Evolutionary conservation across 2,888 invertebrate genomes (phyloP).

Genomic region (Aspidiotus rigidus): DNA sequence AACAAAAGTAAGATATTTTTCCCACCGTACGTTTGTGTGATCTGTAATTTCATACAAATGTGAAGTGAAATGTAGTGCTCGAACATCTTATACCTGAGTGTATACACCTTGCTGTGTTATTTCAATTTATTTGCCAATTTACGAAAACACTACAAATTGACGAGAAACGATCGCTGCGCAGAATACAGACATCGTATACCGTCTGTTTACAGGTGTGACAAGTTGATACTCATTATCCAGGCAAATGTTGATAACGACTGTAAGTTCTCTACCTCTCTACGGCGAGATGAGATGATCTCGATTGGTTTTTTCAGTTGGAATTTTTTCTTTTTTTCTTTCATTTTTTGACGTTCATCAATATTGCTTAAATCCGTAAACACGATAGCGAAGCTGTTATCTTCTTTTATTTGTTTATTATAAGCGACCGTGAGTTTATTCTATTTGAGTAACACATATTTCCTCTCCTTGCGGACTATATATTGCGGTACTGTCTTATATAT

Average conservation of each 20-base stretch:
- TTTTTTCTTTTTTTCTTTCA: neutral
- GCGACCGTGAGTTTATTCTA: slow-evolving; percentile 22
- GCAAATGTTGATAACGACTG: slow-evolving; percentile 12
- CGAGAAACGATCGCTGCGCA: too few relatives aligned
- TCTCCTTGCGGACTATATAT: slow-evolving; percentile 18
- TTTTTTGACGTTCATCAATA: slow-evolving; percentile 17
- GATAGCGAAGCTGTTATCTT: slow-evolving; percentile 24
- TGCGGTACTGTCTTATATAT: neutral
- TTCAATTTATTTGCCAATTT: too few relatives aligned
- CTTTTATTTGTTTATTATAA: slow-evolving; percentile 25
- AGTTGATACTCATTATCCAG: slow-evolving; percentile 13
- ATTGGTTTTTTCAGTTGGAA: slow-evolving; percentile 1
- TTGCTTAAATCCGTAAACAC: slow-evolving; percentile 20
- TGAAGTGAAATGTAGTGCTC: too few relatives aligned
- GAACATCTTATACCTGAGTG: too few relatives aligned
- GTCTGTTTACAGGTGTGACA: slow-evolving; percentile 5
- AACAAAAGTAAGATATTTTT: too few relatives aligned
- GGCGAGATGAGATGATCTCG: slow-evolving; percentile 31
- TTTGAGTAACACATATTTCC: slow-evolving; percentile 27
- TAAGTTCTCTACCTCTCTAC: neutral
- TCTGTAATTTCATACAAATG: too few relatives aligned
- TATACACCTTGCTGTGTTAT: too few relatives aligned
- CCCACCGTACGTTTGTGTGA: too few relatives aligned
- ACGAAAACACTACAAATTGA: too few relatives aligned
- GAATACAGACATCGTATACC: neutral